These are phyloP conservation scores for Cochlearius cochlearius DNA, from an alignment of 2,113 vertebrate species.

Conservation along the genomic window DNA sequence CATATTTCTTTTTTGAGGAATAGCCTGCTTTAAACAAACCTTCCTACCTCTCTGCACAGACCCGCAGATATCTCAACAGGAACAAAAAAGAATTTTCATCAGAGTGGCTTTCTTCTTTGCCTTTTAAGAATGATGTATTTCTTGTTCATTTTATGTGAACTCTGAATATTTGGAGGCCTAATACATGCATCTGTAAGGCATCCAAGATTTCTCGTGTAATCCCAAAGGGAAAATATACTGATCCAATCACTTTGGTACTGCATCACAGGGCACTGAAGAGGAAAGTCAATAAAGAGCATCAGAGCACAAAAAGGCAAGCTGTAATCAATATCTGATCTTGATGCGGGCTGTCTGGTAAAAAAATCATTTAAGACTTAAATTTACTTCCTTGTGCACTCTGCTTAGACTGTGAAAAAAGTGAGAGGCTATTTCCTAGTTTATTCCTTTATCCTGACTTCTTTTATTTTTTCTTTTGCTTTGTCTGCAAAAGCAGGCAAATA, in stretches of 20 bases:
- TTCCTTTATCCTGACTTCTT: background rate
- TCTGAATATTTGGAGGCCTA: slow-evolving; percentile 18
- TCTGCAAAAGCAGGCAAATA: background rate
- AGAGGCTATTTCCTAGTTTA: background rate
- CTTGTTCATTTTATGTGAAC: background rate
- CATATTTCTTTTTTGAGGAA: background rate
- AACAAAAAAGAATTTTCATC: background rate
- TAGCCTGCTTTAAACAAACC: background rate
- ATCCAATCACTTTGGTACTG: slow-evolving; percentile 43
- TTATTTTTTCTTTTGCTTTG: background rate
- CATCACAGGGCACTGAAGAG: slow-evolving; percentile 23
- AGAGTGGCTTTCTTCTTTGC: background rate
- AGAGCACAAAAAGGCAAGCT: slow-evolving; percentile 60
- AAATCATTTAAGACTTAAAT: slow-evolving; percentile 51
- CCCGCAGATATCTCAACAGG: background rate
- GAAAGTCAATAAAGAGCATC: slow-evolving; percentile 70
- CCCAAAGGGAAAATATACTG: slow-evolving; percentile 47
- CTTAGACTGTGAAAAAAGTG: background rate
- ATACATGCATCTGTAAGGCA: slow-evolving; percentile 19
- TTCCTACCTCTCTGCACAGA: background rate
- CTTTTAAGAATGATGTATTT: background rate
- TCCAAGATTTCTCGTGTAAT: slow-evolving; percentile 39
- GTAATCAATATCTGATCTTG: slow-evolving; percentile 64
- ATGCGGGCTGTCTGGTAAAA: slow-evolving; percentile 38
- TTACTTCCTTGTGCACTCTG: slow-evolving; percentile 10